These are phyloP conservation scores for Serranus cabrilla DNA, from an alignment of 2,797 vertebrate species.

Conservation along the genomic window DNA sequence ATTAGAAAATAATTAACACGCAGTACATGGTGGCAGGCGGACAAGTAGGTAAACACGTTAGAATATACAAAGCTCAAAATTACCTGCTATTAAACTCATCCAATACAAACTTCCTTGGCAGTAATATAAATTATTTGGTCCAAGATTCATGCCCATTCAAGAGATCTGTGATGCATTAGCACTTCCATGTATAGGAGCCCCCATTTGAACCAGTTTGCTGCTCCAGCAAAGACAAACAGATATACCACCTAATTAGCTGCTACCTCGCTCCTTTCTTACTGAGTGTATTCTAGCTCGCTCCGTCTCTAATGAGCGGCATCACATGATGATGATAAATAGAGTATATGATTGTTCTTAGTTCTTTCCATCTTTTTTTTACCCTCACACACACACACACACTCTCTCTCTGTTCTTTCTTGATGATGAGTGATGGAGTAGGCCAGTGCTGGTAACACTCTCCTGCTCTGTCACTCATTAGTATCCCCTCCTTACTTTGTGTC, in stretches of 20 bases:
- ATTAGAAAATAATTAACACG: background rate
- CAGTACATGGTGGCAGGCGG: background rate
- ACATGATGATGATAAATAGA: slow-evolving; percentile 52
- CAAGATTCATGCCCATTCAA: background rate
- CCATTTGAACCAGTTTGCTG: background rate
- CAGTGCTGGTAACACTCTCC: slow-evolving; percentile 46
- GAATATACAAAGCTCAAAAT: background rate
- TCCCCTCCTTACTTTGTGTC: slow-evolving; percentile 54
- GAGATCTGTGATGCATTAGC: background rate
- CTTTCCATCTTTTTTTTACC: slow-evolving; percentile 28
- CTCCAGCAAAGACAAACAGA: background rate
- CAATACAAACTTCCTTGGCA: background rate
- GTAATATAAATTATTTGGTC: slow-evolving; percentile 4
- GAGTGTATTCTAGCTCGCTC: background rate
- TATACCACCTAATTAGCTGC: slow-evolving; percentile 15
- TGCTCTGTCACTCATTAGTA: slow-evolving; percentile 70
- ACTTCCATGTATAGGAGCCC: background rate
- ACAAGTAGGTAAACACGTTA: background rate
- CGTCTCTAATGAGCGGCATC: slow-evolving; percentile 28
- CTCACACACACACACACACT: background rate
- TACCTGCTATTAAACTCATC: background rate
- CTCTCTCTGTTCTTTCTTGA: slow-evolving; percentile 28
- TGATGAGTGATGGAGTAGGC: slow-evolving; percentile 64
- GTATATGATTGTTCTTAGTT: slow-evolving; percentile 25
- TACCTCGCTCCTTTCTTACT: background rate